Evolutionary conservation across 30 jellyfish, hydroid and myxozoan species (phyloP), one percentile per base, ranked within the genome.

Genomic region (Aurelia aurita): DNA sequence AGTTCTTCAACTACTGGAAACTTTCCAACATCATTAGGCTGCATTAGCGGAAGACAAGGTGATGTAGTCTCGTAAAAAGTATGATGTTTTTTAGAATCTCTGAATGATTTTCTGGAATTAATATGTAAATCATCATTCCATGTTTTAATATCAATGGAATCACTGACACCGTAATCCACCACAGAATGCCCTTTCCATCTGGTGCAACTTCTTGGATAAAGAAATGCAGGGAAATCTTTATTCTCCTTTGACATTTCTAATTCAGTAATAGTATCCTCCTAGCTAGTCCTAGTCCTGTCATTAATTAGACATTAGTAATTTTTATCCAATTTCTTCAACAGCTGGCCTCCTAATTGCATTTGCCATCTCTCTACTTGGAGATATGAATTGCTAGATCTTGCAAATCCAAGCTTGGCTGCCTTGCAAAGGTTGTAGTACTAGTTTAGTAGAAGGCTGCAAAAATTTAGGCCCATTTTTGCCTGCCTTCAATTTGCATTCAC

Each of bases 111-210:
- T 39, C 93, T 83, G 3, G 93, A 69, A 21, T 44, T 31, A 20
- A 11, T 13, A 22, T 43, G 23, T 16, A 83, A 19, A 29, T 45
- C 69, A 28, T 70, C 69, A 45, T 18, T 19, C n/a, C 27, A 34
- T 10, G 72, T 54, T 27, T 39, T 35, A 58, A 83, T 68, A 45
- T 69, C 87, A 55, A 83, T 15, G 0, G 75, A 77, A 70, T 83
- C 93, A 43, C 39, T 75, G 0, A 72, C 74, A 8, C 93, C 93
- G 57, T 29, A 70, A 83, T 83, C 93, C n/a, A 83, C 93, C 18
- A 70, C 87, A 15, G 82, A 27, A 6, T 83, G 72, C 13, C 93
- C 93, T 60, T 83, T 83, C 69, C 65, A 54, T 31, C 34, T 58
- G 16, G 93, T 57, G 2, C 70, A 25, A 35, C 71, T 83, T 46